phyloP scores from a whole-genome alignment of 2,888 invertebrate species.

The Aleiodes testaceus region DNA sequence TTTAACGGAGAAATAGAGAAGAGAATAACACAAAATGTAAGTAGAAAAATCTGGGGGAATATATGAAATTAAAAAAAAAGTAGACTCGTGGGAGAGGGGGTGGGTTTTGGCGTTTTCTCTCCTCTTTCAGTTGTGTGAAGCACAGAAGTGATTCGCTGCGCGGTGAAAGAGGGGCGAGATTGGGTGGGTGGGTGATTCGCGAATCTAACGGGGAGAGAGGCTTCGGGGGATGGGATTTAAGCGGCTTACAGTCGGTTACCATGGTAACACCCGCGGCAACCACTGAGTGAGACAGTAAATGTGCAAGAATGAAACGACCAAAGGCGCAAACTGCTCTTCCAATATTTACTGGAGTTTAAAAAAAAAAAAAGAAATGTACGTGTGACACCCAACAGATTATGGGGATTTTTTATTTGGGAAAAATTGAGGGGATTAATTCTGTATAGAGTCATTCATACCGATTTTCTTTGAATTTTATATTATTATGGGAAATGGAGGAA shows the following conservation, averaged over 20 bases:
- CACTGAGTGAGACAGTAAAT: constrained; percentile 27
- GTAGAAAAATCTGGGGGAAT: constrained; percentile 1
- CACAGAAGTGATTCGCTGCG: constrained; percentile 50
- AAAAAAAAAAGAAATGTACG: constrained; percentile 5
- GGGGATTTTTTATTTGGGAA: not conserved
- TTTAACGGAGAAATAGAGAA: not conserved
- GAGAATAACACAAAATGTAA: constrained; percentile 8
- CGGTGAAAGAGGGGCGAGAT: constrained; percentile 31
- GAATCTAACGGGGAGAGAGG: constrained; percentile 35
- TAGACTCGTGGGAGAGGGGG: constrained; percentile 9
- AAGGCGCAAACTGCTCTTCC: constrained; percentile 39
- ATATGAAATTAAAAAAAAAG: constrained; percentile 22
- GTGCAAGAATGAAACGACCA: constrained; percentile 36
- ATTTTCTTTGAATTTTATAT: not conserved
- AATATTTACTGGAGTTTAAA: constrained; percentile 7
- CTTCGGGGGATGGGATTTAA: constrained; percentile 65
- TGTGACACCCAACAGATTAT: constrained; percentile 3
- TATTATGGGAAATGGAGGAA: not conserved
- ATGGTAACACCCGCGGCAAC: constrained; percentile 64
- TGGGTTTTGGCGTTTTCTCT: constrained; percentile 27
- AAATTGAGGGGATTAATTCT: not conserved
- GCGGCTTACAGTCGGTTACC: constrained; percentile 72
- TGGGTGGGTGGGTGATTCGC: not conserved
- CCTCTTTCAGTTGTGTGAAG: constrained; percentile 34
- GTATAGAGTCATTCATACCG: too few species aligned